Conservation (phyloP, 2,797 vertebrate genomes). For the Antrozous pallidus region DNA sequence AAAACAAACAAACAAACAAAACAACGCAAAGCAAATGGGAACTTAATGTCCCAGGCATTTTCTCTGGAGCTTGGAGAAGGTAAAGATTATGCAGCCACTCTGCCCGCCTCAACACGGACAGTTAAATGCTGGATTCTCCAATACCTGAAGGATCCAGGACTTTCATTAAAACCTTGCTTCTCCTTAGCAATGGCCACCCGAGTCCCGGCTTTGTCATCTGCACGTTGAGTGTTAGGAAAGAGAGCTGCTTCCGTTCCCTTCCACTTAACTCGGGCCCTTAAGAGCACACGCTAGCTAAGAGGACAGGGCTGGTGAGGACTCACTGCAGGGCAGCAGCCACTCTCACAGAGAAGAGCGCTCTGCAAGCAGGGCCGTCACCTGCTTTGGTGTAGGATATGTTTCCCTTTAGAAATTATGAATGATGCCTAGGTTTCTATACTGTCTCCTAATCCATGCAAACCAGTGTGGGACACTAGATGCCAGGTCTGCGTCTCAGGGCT, state of each 20-base stretch:
- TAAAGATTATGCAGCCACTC: accelerated
- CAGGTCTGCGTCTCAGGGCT: background rate
- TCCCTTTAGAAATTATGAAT: background rate
- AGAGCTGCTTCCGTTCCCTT: no score
- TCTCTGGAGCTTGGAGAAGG: background rate
- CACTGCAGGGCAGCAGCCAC: accelerated
- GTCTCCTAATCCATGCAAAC: background rate
- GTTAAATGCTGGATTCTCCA: background rate
- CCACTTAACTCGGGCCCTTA: background rate
- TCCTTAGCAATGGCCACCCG: no score
- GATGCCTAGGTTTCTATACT: background rate
- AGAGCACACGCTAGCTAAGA: accelerated
- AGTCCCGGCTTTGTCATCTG: background rate
- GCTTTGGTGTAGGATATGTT: no score
- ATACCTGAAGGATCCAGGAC: background rate
- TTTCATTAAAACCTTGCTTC: background rate
- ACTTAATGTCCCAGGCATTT: background rate
- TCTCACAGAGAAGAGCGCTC: no score
- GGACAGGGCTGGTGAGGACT: background rate
- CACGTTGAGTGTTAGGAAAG: background rate
- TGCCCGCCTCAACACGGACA: accelerated
- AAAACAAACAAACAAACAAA: no score
- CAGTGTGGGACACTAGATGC: background rate
- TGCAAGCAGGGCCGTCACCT: no score
- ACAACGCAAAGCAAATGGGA: no score